Evolutionary conservation across 2,888 invertebrate genomes (phyloP), one percentile per base, ranked within the genome.

Genomic region (Agrilus mali): DNA sequence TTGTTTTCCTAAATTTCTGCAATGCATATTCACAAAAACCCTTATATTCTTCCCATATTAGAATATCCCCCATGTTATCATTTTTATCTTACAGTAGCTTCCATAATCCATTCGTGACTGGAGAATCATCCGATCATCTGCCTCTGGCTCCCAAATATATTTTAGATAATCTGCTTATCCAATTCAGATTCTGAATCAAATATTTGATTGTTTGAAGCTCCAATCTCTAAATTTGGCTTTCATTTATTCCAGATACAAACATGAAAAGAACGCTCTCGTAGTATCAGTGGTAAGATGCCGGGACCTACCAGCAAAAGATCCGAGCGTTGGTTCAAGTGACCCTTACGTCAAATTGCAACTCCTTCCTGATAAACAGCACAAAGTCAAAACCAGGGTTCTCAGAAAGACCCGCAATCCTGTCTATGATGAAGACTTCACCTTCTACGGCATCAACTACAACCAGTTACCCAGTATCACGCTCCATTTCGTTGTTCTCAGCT

Each of bases 381-480:
- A 94, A 67, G 95, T 94, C 43, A 96, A 95, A 70, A 95, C 95
- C 47, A 76, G 96, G 45, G 96, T 98, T 7, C 80, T 97, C 33
- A 81, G 96, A 52, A 95, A 96, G 65, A 96, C 97, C 37, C 77
- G 89, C 42, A 90, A 92, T 69, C 98, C 98, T 0, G 85, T 92
- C 2, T 98, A 96, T 68, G 96, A 98, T 60, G 98, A 98, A 68
- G 96, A 96, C 66, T 98, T 98, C 66, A 97, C 96, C 1, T 97
- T 98, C 75, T 98, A 95, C 64, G 96, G 96, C 43, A 79, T 93
- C 57, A 82, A 81, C 40, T 80, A 83, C 53, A 82, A 84, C 60
- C 93, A 95, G 67, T 74, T 95, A 46, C 75, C 85, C 61, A 82
- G 81, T 60, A 90, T 92, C 66, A 94, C 93, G 5, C 73, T 94